Base-by-base conservation (phyloP, 1,140 invertebrate genomes). In the Pogonomyrmex barbatus region DNA sequence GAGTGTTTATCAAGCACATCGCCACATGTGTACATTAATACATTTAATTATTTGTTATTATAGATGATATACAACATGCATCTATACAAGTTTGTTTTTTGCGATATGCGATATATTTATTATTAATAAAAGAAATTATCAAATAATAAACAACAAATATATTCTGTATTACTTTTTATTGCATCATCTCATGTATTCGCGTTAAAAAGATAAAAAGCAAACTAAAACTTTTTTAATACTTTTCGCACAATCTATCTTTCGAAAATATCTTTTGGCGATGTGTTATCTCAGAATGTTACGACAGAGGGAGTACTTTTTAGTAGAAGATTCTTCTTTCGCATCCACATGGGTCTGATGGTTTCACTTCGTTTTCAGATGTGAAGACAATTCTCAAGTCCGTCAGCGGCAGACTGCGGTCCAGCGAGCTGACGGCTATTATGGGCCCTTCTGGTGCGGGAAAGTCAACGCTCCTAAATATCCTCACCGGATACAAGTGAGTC, bases 381-480 rank as follows among this genome's bases (percentile, higher is more conserved):
- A 98, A 98, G 95, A 96, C 96, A 30, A 98, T 98, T 89, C 95
- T 98, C 62, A 98, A 98, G 95, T 97, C 96, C 54, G 97, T 98
- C 77, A 98, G 97, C 85, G 98, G 98, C 17, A 96, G 96, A 85
- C 96, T 98, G 79, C 96, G 97, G 45, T 98, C 98, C 24, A 97
- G 98, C 24, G 97, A 99, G 93, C 95, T 99, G 81, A 98, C 98
- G 30, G 98, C 98, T 87, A 99, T 99, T 90, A 99, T 99, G 98
- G 98, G 98, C 10, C 98, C 98, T 24, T 98, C 98, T 0, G 98
- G 98, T 30, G 98, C 98, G 79, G 98, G 98, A 84, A 99, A 99
- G 95, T 98, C 97, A 8, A 98, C 98, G 3, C 95, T 98, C n/a
- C 96, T 98, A 85, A 98, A 98, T 90, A 98, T 98, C 90, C 96